A percentile compares a stretch with the other conserved stretches of the same genome.
Evolutionary conservation across 53 echinoderm and acorn worm genomes (phyloP).

Genomic region (Mesocentrotus franciscanus): DNA sequence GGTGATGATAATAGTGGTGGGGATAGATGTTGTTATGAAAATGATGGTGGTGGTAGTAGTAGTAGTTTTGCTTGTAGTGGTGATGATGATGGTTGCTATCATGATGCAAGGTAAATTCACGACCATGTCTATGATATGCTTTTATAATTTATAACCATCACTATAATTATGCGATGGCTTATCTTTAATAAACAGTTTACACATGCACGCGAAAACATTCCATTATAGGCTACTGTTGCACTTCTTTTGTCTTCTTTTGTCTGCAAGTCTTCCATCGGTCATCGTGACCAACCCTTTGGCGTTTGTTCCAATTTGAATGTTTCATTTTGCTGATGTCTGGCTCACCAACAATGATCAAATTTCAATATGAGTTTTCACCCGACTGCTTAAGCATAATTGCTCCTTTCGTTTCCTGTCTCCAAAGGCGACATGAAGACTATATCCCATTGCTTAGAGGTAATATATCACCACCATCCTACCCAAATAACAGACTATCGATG

Average conservation of each 20-base stretch:
- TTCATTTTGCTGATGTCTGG: slow-evolving; percentile 4
- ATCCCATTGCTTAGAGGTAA: slow-evolving; percentile 37
- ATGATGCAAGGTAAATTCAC: too few relatives aligned
- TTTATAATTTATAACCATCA: too few relatives aligned
- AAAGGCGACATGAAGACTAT: neutral
- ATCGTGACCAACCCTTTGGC: neutral
- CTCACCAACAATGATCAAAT: neutral
- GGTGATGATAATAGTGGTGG: neutral
- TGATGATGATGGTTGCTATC: neutral
- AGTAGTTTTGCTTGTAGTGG: neutral
- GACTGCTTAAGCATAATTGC: neutral
- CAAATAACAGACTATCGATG: slow-evolving; percentile 42
- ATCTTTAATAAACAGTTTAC: too few relatives aligned
- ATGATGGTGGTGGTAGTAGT: neutral
- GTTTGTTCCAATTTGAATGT: neutral
- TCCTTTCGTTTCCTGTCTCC: slow-evolving; percentile 28
- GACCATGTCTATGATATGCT: too few relatives aligned
- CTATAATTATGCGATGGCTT: too few relatives aligned
- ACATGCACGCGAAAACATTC: neutral
- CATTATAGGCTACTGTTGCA: neutral
- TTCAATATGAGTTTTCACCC: slow-evolving; percentile 22
- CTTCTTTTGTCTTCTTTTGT: neutral
- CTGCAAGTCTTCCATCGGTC: neutral
- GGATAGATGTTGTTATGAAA: neutral
- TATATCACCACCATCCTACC: neutral